Evolutionary conservation across 2,888 invertebrate species (phyloP).

Genomic region (Leptinotarsa tumamoca): DNA sequence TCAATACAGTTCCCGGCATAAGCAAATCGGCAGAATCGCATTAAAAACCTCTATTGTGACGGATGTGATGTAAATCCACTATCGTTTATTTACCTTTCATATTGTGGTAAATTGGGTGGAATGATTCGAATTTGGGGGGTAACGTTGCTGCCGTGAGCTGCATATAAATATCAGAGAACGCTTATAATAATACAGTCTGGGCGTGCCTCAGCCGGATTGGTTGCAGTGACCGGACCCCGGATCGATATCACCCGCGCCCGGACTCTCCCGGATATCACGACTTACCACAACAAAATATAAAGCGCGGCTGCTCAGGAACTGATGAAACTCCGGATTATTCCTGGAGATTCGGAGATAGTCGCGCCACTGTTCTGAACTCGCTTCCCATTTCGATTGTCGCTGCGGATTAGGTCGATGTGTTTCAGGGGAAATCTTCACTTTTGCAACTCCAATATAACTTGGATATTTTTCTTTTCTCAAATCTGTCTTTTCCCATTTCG

Average conservation of each 20-base stretch:
- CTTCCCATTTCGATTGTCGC: background rate
- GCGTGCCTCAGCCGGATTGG: conserved; percentile 63
- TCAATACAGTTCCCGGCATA: background rate
- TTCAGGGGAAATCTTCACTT: background rate
- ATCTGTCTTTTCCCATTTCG: too few species aligned
- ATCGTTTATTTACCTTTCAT: conserved; percentile 41
- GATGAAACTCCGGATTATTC: conserved; percentile 34
- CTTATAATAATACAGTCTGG: conserved; percentile 56
- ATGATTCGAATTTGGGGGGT: conserved; percentile 46
- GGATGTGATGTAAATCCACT: conserved; percentile 21
- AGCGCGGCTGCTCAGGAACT: conserved; percentile 36
- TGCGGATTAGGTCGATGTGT: background rate
- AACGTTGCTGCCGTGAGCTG: conserved; percentile 47
- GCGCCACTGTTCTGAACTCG: background rate
- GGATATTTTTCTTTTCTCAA: too few species aligned
- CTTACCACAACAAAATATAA: conserved; percentile 53
- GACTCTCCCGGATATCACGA: conserved; percentile 62
- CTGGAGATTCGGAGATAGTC: conserved; percentile 19
- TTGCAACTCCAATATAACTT: background rate
- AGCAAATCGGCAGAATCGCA: background rate
- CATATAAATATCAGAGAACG: conserved; percentile 52
- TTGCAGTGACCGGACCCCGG: conserved; percentile 64
- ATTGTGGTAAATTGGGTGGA: conserved; percentile 45
- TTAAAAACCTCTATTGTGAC: conserved; percentile 14
- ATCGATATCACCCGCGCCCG: conserved; percentile 65